Percentiles rank a stretch among this genome's conserved stretches.
Conservation (phyloP, 2,797 vertebrate genomes). For the Capromys pilorides region DNA sequence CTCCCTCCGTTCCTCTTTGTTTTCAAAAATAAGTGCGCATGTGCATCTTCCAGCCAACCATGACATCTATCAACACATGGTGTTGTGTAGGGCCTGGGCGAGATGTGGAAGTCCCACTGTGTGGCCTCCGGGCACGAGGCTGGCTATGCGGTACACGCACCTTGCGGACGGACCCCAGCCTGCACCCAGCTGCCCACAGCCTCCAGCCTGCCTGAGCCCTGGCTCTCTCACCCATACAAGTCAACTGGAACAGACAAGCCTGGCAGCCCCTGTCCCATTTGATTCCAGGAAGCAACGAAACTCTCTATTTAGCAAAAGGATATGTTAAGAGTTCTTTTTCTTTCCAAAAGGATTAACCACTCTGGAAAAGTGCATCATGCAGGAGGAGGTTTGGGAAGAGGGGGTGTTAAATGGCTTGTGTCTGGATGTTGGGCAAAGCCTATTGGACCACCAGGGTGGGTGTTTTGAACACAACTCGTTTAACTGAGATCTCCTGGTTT, state of each 20-base stretch:
- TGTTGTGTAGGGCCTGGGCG: not conserved
- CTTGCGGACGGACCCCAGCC: no score
- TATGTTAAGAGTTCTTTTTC: not conserved
- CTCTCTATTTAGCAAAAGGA: not conserved
- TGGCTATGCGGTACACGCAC: not conserved
- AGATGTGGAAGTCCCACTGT: not conserved
- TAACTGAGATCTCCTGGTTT: not conserved
- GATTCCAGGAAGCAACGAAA: not conserved
- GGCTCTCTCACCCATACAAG: not conserved
- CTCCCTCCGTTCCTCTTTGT: not conserved
- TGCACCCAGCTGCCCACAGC: accelerated
- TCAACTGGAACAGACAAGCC: not conserved
- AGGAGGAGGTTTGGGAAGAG: not conserved
- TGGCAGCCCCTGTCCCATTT: not conserved
- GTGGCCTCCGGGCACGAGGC: accelerated
- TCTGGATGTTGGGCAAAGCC: no score
- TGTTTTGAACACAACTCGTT: not conserved
- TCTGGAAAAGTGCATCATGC: not conserved
- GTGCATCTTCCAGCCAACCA: not conserved
- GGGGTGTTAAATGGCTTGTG: not conserved
- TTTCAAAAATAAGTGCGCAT: not conserved
- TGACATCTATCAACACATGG: not conserved
- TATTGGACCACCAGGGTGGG: not conserved
- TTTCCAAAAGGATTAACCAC: not conserved
- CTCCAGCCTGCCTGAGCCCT: not conserved